Evolutionary conservation across 1,140 invertebrate genomes (phyloP), one percentile per base, ranked within the genome.

Genomic region (Drosophila parabipectinata): DNA sequence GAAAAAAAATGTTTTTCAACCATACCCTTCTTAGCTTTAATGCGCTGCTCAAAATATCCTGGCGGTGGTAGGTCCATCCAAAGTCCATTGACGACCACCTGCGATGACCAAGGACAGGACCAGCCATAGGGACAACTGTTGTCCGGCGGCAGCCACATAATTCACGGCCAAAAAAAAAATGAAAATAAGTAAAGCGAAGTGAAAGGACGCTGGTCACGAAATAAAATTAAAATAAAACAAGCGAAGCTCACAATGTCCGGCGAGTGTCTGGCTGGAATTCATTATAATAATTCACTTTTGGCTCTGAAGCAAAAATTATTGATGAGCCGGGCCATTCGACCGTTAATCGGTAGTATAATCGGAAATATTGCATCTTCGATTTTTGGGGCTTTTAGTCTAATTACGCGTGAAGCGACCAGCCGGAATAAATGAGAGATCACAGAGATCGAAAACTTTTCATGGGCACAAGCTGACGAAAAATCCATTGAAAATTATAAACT

Each of bases 231-330:
- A 39, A 71, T 21, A 54, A 30, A 59, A 28, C 9, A 18, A 54
- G 44, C 41, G 34, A 15, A 66, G 72, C 39, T 56, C 55, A 66
- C 72, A 39, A 55, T 32, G 47, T 50, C 52, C 45, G 45, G 53
- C 69, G 24, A 73, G 48, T 56, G 51, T 32, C 32, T 44, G 57
- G 72, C 2, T 64, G 48, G 63, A 63, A 67, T 83, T 79, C 83
- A 88, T 87, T 88, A 87, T 88, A 57, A 60, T 79, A 87, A 87
- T 87, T 79, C 76, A 77, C 72, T 79, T 79, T 77, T 57, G 55
- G 14, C 14, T 44, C 41, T 18, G 44, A 47, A 15, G 60, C 54
- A 14, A 72, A 56, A 64, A 72, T 59, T 77, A 68, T 69, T 82
- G 79, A 67, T 75, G 66, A 51, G 37, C 54, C 48, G 14, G 50